A percentile compares a stretch with the other conserved stretches of the same genome.
phyloP scores from a whole-genome alignment of 1,140 invertebrate genomes.

The Bilobella aurantiaca region DNA sequence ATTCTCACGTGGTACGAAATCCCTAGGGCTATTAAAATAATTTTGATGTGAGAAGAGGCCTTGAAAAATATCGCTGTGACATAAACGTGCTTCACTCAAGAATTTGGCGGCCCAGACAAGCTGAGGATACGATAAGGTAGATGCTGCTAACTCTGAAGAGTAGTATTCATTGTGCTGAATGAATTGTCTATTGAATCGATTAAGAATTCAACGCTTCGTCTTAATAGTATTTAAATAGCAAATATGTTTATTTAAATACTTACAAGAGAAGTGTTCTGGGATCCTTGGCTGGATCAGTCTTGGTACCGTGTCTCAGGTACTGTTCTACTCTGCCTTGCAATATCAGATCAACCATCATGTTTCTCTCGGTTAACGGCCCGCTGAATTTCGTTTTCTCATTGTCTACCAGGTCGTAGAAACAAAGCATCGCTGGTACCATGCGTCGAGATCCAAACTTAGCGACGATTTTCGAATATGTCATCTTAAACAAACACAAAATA shows the following conservation, averaged over 20 bases:
- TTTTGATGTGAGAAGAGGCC: slow-evolving; percentile 2
- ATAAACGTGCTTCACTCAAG: slow-evolving; percentile 6
- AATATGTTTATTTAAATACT: too few species aligned
- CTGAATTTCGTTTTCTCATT: slow-evolving; percentile 26
- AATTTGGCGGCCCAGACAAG: slow-evolving; percentile 28
- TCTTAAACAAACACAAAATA: slow-evolving; percentile 14
- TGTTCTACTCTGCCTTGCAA: slow-evolving; percentile 27
- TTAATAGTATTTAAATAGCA: too few species aligned
- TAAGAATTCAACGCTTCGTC: too few species aligned
- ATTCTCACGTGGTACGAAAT: background rate
- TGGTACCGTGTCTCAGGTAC: slow-evolving; percentile 21
- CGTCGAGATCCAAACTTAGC: slow-evolving; percentile 33
- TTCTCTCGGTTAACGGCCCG: slow-evolving; percentile 20
- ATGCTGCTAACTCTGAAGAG: slow-evolving; percentile 18
- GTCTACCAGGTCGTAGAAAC: slow-evolving; percentile 33
- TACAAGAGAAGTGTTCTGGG: slow-evolving; percentile 23
- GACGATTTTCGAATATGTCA: slow-evolving; percentile 28
- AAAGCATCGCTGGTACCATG: slow-evolving; percentile 31
- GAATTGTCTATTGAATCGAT: slow-evolving; percentile 21
- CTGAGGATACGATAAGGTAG: slow-evolving; percentile 17
- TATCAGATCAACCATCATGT: slow-evolving; percentile 27
- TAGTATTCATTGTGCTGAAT: slow-evolving; percentile 26
- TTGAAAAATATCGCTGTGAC: slow-evolving; percentile 21
- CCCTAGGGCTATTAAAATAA: background rate
- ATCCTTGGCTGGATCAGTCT: slow-evolving; percentile 10